Evolutionary conservation across 2,888 invertebrate genomes (phyloP).

Genomic region (Ichneumon xanthorius): DNA sequence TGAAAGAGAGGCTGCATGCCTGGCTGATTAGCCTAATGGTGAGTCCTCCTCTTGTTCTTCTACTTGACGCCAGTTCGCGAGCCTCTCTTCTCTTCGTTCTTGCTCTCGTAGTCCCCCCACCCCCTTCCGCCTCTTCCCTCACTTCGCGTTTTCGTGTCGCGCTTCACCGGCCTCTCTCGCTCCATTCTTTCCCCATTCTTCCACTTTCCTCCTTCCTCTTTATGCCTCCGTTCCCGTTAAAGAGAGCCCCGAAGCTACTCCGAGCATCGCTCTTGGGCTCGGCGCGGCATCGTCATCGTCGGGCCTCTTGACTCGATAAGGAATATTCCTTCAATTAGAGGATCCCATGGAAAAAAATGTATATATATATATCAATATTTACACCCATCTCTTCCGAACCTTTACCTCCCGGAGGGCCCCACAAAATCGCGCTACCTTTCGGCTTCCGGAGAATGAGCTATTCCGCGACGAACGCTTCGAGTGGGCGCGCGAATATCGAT

Average conservation of each 20-base stretch:
- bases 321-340: slow-evolving; percentile 81
- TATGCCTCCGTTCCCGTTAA: slow-evolving; percentile 44
- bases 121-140: slow-evolving; percentile 61
- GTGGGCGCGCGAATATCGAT: slow-evolving; percentile 53
- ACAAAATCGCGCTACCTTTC: not conserved
- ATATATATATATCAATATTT: slow-evolving; percentile 76
- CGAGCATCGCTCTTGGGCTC: slow-evolving; percentile 2
- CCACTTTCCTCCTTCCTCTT: slow-evolving; percentile 29
- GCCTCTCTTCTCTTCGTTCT: slow-evolving; percentile 70
- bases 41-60: slow-evolving; percentile 81
- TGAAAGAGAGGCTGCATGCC: slow-evolving; percentile 79
- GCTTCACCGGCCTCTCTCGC: slow-evolving; percentile 45
- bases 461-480: slow-evolving; percentile 14
- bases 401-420: slow-evolving; percentile 19
- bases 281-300: slow-evolving; percentile 53
- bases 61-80: slow-evolving; percentile 83
- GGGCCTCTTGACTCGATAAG: slow-evolving; percentile 79
- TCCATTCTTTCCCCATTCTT: slow-evolving; percentile 20
- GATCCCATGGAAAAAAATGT: slow-evolving; percentile 59
- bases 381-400: slow-evolving; percentile 55
- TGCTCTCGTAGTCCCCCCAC: slow-evolving; percentile 44
- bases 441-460: not conserved
- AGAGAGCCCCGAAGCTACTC: not conserved
- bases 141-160: slow-evolving; percentile 54
- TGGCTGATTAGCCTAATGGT: slow-evolving; percentile 84